Conservation (phyloP, 2,113 vertebrate species). For the Carassius carassius region DNA sequence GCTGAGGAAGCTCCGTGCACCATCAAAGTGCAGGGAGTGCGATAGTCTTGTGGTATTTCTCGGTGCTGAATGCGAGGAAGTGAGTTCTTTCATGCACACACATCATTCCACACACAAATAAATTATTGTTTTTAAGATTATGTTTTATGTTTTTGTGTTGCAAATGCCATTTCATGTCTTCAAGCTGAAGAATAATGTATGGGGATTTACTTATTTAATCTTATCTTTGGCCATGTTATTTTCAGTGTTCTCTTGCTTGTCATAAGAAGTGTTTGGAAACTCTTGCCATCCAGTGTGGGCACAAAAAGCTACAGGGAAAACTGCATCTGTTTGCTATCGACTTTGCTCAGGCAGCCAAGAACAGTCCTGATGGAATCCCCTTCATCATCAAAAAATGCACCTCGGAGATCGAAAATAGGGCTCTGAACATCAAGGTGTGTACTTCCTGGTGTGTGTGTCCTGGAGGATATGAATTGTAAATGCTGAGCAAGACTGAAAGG, state of each 20-base stretch:
- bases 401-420: constrained; percentile 93
- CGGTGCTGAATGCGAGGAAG: constrained; percentile 97
- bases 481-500: neutral
- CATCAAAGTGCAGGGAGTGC: constrained; percentile 81
- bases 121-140: neutral
- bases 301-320: constrained; percentile 92
- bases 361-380: constrained; percentile 86
- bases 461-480: neutral
- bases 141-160: neutral
- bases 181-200: neutral
- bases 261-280: constrained; percentile 98
- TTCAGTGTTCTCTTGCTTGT: constrained; percentile 92
- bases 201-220: no score
- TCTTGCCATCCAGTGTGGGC: constrained; percentile 94
- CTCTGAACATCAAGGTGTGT: constrained; percentile 89
- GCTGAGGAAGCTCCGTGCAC: constrained; percentile 87
- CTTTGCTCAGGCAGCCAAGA: constrained; percentile 89
- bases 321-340: constrained; percentile 95
- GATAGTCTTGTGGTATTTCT: constrained; percentile 95
- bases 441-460: neutral
- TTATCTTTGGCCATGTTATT: neutral
- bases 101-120: neutral
- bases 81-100: constrained; percentile 65
- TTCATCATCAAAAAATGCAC: constrained; percentile 96
- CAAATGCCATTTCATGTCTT: neutral